These are phyloP conservation scores for Dasyprocta punctata DNA, from an alignment of 2,113 vertebrate genomes.

Conservation along the genomic window DNA sequence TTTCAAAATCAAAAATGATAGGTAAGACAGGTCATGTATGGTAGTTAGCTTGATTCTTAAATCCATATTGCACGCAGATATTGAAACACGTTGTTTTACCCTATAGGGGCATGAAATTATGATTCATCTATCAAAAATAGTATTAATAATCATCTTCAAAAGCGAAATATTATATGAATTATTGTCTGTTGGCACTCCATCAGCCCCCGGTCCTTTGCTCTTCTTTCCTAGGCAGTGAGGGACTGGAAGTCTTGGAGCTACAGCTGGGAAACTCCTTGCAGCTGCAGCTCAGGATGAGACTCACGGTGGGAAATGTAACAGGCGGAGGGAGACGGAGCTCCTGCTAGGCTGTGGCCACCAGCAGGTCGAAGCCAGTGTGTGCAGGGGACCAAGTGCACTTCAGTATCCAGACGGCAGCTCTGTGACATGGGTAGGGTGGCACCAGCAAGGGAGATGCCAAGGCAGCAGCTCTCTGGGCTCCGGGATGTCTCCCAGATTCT, in stretches of 20 bases:
- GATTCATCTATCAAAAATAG: neutral
- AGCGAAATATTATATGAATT: neutral
- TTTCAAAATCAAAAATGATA: neutral
- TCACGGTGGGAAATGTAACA: rapidly evolving
- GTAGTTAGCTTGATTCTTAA: neutral
- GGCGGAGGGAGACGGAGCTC: rapidly evolving
- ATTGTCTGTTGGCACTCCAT: neutral
- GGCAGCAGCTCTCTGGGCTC: rapidly evolving
- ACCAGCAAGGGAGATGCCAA: rapidly evolving
- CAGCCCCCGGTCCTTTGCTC: neutral
- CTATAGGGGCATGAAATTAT: neutral
- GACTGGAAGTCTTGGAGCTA: neutral
- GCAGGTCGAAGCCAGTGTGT: rapidly evolving
- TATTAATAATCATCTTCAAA: neutral
- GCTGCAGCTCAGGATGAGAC: neutral
- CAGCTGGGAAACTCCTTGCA: neutral
- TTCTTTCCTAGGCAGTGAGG: neutral
- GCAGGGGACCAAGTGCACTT: neutral
- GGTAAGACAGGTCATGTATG: too few relatives aligned
- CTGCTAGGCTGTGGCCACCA: neutral
- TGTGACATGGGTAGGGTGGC: too few relatives aligned
- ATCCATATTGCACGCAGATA: neutral
- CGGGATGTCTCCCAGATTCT: neutral
- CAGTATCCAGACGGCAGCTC: rapidly evolving
- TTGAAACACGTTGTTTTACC: neutral